These are phyloP conservation scores for Oryzaephilus surinamensis DNA, from an alignment of 1,140 invertebrate genomes.

Conservation along the genomic window DNA sequence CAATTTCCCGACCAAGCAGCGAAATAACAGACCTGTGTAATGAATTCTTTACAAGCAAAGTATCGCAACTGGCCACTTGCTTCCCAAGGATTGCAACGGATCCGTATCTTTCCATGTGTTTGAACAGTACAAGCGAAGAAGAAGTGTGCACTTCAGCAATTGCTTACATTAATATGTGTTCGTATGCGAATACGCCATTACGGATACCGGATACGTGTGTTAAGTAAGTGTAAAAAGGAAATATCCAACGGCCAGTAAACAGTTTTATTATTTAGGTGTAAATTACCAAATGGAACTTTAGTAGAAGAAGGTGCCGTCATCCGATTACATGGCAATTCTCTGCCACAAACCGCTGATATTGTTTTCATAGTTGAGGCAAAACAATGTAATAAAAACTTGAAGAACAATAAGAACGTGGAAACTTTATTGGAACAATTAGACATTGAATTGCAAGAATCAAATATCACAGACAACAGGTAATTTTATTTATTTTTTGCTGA, in stretches of 20 bases:
- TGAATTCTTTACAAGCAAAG: conserved; percentile 58
- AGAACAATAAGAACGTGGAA: conserved; percentile 52
- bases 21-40: conserved; percentile 41
- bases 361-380: conserved; percentile 84
- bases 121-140: conserved; percentile 38
- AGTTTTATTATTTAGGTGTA: conserved; percentile 48
- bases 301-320: conserved; percentile 62
- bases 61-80: conserved; percentile 61
- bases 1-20: not conserved
- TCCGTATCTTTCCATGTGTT: conserved; percentile 54
- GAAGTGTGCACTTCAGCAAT: conserved; percentile 64
- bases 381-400: conserved; percentile 61
- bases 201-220: conserved; percentile 69
- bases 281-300: conserved; percentile 48
- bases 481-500: no score
- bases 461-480: conserved; percentile 56
- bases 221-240: no score
- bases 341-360: conserved; percentile 63
- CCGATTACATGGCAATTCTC: conserved; percentile 38
- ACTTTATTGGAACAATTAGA: conserved; percentile 51
- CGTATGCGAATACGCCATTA: conserved; percentile 58
- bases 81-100: conserved; percentile 53
- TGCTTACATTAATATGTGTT: conserved; percentile 68
- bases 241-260: not conserved
- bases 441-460: conserved; percentile 51